A percentile compares a stretch with the other conserved stretches of the same genome.
Evolutionary conservation across 1,140 invertebrate species (phyloP).

Genomic region (Pectinophora gossypiella): DNA sequence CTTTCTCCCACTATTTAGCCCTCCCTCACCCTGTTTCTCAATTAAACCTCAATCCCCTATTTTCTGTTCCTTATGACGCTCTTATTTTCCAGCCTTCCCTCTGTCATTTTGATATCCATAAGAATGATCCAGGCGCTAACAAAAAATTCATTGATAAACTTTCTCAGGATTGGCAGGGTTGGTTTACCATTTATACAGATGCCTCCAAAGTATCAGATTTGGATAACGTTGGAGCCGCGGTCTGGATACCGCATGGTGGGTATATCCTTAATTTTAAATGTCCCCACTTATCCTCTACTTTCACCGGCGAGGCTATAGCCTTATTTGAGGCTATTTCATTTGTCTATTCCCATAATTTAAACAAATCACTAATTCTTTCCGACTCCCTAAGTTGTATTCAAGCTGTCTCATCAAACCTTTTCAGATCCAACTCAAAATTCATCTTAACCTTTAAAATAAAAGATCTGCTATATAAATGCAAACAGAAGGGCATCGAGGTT

Average conservation of each 20-base stretch:
- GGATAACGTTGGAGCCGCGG: background rate
- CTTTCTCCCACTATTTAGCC: background rate
- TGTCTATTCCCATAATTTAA: background rate
- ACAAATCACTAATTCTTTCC: slow-evolving; percentile 1
- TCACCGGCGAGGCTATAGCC: background rate
- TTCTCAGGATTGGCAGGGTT: background rate
- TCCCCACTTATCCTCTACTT: background rate
- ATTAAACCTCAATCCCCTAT: background rate
- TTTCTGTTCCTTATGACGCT: background rate
- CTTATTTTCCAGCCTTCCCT: background rate
- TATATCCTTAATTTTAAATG: no score
- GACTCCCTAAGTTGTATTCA: slow-evolving; percentile 1
- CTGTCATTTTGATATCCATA: background rate
- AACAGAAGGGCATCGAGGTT: background rate
- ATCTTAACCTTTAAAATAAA: background rate
- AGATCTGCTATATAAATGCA: background rate
- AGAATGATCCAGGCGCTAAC: background rate
- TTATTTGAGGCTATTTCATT: background rate
- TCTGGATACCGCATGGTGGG: background rate
- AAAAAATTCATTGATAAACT: background rate
- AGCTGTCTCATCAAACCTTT: background rate
- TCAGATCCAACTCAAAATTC: background rate
- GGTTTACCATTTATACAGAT: background rate
- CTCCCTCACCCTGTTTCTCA: background rate
- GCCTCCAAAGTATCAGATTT: background rate